phyloP scores from a whole-genome alignment of 2,797 vertebrate species.

The Sandelia bainsii region DNA sequence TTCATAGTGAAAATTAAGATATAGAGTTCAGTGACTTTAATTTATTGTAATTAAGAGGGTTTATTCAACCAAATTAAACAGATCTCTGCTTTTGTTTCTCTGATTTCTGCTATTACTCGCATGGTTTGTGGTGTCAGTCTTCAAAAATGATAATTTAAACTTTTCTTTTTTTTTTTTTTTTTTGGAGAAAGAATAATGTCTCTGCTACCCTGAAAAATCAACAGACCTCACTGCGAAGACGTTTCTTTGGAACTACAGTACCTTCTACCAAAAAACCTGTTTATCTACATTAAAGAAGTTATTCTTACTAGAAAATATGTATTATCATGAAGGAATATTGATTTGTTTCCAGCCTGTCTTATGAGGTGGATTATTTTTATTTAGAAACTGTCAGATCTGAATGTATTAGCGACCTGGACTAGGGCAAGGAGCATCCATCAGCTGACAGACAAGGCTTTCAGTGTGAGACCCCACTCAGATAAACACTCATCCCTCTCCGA shows the following conservation, averaged over 20 bases:
- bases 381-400: conserved; percentile 18
- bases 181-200: neutral
- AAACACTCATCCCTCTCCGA: conserved; percentile 61
- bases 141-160: neutral
- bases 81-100: neutral
- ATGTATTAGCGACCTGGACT: conserved; percentile 56
- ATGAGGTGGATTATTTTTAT: conserved; percentile 15
- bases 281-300: too few relatives aligned
- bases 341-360: conserved; percentile 7
- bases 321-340: neutral
- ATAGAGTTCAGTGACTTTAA: too few relatives aligned
- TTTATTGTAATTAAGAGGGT: too few relatives aligned
- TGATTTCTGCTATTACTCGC: neutral
- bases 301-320: too few relatives aligned
- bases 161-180: too few relatives aligned
- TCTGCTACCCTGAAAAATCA: too few relatives aligned
- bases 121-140: neutral
- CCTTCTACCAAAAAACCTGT: too few relatives aligned
- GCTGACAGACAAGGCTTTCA: conserved; percentile 76
- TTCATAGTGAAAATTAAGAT: too few relatives aligned
- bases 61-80: too few relatives aligned
- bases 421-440: conserved; percentile 71
- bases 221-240: neutral
- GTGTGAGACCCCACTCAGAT: conserved; percentile 67
- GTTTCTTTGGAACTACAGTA: neutral